These are phyloP conservation scores for Stramonita haemastoma DNA, from an alignment of 2,888 invertebrate genomes.

Conservation along the genomic window DNA sequence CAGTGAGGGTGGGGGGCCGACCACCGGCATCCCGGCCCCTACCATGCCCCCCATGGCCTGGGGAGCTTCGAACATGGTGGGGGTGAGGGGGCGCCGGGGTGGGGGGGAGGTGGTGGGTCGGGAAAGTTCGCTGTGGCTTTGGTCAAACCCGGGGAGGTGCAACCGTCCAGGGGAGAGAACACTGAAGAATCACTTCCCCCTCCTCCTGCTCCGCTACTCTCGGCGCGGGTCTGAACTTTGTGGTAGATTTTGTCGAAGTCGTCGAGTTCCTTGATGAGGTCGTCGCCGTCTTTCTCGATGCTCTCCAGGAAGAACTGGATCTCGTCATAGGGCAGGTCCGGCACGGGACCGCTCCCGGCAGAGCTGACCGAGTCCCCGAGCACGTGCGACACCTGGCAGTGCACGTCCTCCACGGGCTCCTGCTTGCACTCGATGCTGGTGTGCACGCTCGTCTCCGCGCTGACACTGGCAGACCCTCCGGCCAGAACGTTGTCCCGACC, in stretches of 20 bases:
- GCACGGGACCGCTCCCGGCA: slow-evolving; percentile 31
- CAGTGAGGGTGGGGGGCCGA: slow-evolving; percentile 49
- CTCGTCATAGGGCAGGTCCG: slow-evolving; percentile 62
- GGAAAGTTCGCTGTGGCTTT: slow-evolving; percentile 49
- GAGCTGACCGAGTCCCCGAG: slow-evolving; percentile 31
- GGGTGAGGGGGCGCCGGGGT: slow-evolving; percentile 30
- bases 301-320: slow-evolving; percentile 82
- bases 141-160: slow-evolving; percentile 56
- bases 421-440: slow-evolving; percentile 79
- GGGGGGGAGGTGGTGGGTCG: slow-evolving; percentile 23
- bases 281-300: slow-evolving; percentile 85
- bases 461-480: slow-evolving; percentile 37
- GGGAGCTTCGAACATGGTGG: slow-evolving; percentile 49
- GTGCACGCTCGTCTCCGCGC: slow-evolving; percentile 58
- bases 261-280: slow-evolving; percentile 65
- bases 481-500: neutral
- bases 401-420: slow-evolving; percentile 81
- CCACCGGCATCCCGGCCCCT: slow-evolving; percentile 40
- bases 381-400: slow-evolving; percentile 45
- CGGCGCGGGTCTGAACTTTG: slow-evolving; percentile 60
- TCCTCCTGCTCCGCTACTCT: slow-evolving; percentile 53
- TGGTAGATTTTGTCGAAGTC: slow-evolving; percentile 68
- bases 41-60: slow-evolving; percentile 41
- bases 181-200: slow-evolving; percentile 40
- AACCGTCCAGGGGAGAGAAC: slow-evolving; percentile 51